phyloP scores from a whole-genome alignment of 2,888 invertebrate species.

The Drosophila tripunctata region DNA sequence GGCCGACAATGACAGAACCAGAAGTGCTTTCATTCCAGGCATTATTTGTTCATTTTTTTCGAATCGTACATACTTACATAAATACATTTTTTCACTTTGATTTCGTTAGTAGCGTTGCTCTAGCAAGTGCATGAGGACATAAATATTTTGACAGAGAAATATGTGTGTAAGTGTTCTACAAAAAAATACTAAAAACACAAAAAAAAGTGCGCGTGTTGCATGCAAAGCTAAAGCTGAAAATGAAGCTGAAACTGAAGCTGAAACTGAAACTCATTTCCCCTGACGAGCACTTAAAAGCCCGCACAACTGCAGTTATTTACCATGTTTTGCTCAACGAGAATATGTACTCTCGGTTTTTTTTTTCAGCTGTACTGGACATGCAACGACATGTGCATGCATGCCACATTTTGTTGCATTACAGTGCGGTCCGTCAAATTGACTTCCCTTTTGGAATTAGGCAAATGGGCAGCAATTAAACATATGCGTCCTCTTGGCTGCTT shows the following conservation, averaged over 20 bases:
- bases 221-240: slow-evolving; percentile 58
- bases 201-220: slow-evolving; percentile 63
- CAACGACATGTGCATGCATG: slow-evolving; percentile 31
- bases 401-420: neutral
- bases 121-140: slow-evolving; percentile 16
- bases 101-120: slow-evolving; percentile 12
- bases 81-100: slow-evolving; percentile 21
- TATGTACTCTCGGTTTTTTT: neutral
- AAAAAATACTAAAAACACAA: neutral
- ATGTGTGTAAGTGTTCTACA: neutral
- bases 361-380: slow-evolving; percentile 35
- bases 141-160: slow-evolving; percentile 13
- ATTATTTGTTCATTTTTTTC: neutral
- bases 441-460: slow-evolving; percentile 63
- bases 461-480: slow-evolving; percentile 62
- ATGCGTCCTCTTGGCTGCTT: slow-evolving; percentile 25
- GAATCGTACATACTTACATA: slow-evolving; percentile 14
- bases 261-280: slow-evolving; percentile 58
- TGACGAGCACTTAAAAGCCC: slow-evolving; percentile 66
- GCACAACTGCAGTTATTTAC: slow-evolving; percentile 72
- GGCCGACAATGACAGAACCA: slow-evolving; percentile 10
- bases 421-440: slow-evolving; percentile 49
- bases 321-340: slow-evolving; percentile 52
- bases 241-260: slow-evolving; percentile 51
- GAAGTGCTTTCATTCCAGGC: slow-evolving; percentile 11